Conservation (phyloP, 2,113 vertebrate genomes). For the Chaetodon auriga region DNA sequence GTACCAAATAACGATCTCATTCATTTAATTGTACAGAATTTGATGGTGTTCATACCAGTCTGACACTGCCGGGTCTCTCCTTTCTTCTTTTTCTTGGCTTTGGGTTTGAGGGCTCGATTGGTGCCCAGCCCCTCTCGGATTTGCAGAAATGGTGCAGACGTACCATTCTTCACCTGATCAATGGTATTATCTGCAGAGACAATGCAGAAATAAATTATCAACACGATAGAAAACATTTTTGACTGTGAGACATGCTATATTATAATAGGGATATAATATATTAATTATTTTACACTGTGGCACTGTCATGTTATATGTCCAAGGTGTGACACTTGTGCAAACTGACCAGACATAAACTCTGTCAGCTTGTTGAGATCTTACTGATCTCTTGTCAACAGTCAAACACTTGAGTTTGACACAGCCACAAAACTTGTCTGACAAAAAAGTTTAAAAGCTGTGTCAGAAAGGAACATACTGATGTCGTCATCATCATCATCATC, state of each 20-base stretch:
- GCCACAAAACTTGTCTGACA: slow-evolving; percentile 78
- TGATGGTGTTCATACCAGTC: slow-evolving; percentile 87
- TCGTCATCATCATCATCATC: slow-evolving; percentile 77
- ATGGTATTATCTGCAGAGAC: slow-evolving; percentile 89
- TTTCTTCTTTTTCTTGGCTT: slow-evolving; percentile 94
- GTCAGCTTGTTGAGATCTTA: not conserved
- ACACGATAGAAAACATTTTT: not conserved
- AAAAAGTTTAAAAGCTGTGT: not conserved
- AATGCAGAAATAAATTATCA: not conserved
- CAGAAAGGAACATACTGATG: slow-evolving; percentile 69
- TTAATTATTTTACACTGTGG: not conserved
- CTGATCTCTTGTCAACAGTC: slow-evolving; percentile 4
- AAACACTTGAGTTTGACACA: slow-evolving; percentile 61
- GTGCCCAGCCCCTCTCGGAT: slow-evolving; percentile 92
- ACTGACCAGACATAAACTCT: not conserved
- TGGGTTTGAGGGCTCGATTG: slow-evolving; percentile 94
- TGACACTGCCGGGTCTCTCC: slow-evolving; percentile 95
- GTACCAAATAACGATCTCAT: not conserved
- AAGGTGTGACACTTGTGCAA: slow-evolving; percentile 61
- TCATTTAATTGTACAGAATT: not conserved
- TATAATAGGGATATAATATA: no score
- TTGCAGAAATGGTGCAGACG: slow-evolving; percentile 93
- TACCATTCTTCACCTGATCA: slow-evolving; percentile 93
- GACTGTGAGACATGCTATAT: not conserved
- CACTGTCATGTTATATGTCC: not conserved